Evolutionary conservation across 2,797 vertebrate genomes (phyloP).

Genomic region (Acestrorhynchus altus): DNA sequence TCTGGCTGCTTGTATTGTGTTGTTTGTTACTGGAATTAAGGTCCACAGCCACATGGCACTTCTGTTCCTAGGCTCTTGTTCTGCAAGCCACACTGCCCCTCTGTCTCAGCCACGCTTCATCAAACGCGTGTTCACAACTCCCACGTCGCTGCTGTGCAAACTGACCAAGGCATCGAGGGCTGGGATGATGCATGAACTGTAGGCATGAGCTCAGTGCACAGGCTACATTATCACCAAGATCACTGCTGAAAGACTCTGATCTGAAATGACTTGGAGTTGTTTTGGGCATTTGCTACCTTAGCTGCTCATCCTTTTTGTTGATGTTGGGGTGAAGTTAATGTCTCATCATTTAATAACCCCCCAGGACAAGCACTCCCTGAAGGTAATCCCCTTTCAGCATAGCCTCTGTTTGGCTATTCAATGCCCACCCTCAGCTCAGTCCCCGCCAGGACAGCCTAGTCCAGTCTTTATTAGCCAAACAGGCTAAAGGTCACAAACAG

Average conservation of each 20-base stretch:
- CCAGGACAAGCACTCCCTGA: background rate
- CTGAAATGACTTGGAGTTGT: background rate
- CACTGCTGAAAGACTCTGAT: background rate
- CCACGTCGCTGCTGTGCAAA: background rate
- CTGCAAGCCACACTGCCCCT: constrained; percentile 14
- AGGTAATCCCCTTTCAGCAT: background rate
- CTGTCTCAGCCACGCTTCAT: constrained; percentile 5
- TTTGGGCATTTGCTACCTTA: background rate
- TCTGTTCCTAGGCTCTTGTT: background rate
- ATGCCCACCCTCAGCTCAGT: background rate
- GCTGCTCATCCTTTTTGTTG: background rate
- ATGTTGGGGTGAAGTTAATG: background rate
- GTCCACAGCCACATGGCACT: background rate
- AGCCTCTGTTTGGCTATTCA: background rate
- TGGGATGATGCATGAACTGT: background rate
- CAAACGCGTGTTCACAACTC: constrained; percentile 3
- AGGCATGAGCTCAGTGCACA: background rate
- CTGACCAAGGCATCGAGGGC: background rate
- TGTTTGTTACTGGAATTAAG: constrained; percentile 8
- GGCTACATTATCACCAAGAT: background rate
- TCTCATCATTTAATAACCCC: background rate
- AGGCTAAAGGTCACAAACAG: background rate
- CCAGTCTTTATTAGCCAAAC: too few species aligned
- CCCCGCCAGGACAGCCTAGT: background rate
- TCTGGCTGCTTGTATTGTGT: constrained; percentile 15